phyloP scores from a whole-genome alignment of 2,797 vertebrate genomes.

The Amazonetta brasiliensis region DNA sequence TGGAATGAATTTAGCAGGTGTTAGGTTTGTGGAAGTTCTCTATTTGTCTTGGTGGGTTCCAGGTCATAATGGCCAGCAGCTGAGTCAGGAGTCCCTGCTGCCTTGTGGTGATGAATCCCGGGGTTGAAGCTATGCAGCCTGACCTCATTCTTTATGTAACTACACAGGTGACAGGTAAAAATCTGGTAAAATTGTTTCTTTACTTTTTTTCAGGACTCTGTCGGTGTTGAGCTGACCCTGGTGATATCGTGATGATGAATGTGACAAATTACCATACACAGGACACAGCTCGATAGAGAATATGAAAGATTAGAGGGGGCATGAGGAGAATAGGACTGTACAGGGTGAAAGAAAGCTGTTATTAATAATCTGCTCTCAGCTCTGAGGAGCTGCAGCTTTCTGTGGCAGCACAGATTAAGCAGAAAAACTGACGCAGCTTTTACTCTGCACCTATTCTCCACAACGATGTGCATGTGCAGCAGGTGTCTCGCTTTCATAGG shows the following conservation, averaged over 20 bases:
- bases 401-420: neutral
- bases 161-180: neutral
- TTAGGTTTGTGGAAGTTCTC: neutral
- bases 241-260: neutral
- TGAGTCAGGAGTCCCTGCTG: neutral
- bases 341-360: neutral
- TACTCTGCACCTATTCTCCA: neutral
- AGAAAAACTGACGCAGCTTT: neutral
- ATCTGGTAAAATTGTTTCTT: neutral
- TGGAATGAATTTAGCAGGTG: neutral
- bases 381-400: neutral
- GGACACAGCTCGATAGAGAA: neutral
- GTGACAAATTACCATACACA: neutral
- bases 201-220: neutral
- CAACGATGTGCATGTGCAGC: neutral
- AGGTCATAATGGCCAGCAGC: neutral
- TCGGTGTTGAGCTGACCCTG: neutral
- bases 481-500: neutral
- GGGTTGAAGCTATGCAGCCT: neutral
- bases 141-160: neutral
- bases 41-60: neutral
- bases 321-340: neutral
- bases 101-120: neutral
- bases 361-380: neutral
- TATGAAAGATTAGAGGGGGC: neutral